Conservation (phyloP, 92 coral and sea anemone species). For the Blastomussa wellsi region DNA sequence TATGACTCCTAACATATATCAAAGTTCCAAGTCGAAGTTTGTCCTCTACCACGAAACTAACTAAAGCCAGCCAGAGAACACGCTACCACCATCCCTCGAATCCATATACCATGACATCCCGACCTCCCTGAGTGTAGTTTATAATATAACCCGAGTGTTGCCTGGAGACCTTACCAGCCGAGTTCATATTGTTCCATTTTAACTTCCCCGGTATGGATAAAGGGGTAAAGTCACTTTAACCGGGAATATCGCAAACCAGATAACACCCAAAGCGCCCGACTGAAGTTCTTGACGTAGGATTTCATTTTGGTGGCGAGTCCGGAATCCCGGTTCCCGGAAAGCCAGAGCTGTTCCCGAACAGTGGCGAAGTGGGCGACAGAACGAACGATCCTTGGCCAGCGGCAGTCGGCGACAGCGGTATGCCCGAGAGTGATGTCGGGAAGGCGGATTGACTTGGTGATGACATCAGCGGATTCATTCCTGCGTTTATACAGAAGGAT, state of each 20-base stretch:
- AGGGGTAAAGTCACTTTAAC: background rate
- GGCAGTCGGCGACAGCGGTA: conserved; percentile 87
- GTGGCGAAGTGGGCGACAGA: conserved; percentile 90
- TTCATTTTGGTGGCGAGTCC: conserved; percentile 50
- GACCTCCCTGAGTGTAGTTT: background rate
- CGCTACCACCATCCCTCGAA: background rate
- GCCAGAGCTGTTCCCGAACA: conserved; percentile 83
- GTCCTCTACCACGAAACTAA: no score
- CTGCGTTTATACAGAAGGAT: conserved; percentile 38
- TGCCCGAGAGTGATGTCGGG: conserved; percentile 46
- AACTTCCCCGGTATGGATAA: background rate
- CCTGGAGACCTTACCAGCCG: background rate
- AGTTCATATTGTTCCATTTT: background rate
- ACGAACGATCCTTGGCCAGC: conserved; percentile 84
- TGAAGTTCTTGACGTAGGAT: background rate
- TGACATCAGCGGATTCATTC: conserved; percentile 66
- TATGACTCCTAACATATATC: background rate
- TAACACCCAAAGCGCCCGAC: background rate
- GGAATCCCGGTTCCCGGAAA: conserved; percentile 75
- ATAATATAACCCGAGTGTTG: background rate
- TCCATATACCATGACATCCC: background rate
- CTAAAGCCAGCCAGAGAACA: background rate
- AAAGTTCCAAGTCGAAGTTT: background rate
- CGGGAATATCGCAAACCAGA: background rate
- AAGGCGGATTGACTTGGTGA: conserved; percentile 48